Conservation (phyloP, 2,797 vertebrate genomes). For the Periophthalmus magnuspinnatus region DNA sequence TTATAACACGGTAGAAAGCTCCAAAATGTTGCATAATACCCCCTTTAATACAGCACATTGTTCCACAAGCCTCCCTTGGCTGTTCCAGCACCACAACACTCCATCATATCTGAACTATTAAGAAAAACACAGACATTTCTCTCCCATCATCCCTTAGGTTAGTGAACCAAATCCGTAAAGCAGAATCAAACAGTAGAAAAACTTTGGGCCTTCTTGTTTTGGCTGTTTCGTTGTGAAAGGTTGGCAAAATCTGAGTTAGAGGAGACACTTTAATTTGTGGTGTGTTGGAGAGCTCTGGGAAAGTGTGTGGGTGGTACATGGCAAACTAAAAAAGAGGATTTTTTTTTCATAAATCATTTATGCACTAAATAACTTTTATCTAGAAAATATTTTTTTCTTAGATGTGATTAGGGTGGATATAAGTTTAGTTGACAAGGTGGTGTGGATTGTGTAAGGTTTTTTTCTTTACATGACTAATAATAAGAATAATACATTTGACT, state of each 20-base stretch:
- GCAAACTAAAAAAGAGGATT: constrained; percentile 37
- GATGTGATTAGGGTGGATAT: too few species aligned
- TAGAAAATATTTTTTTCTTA: too few species aligned
- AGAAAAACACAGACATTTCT: constrained; percentile 65
- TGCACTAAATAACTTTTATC: constrained; percentile 35
- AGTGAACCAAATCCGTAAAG: constrained; percentile 47
- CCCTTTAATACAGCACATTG: constrained; percentile 49
- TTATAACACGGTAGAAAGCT: too few species aligned
- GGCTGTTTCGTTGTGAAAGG: constrained; percentile 40
- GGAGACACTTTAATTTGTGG: constrained; percentile 40
- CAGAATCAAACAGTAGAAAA: constrained; percentile 59
- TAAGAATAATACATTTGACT: too few species aligned
- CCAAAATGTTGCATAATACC: too few species aligned
- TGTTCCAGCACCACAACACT: constrained; percentile 59
- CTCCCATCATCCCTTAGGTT: constrained; percentile 60
- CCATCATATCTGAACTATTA: constrained; percentile 74
- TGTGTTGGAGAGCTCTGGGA: constrained; percentile 35
- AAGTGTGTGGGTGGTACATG: constrained; percentile 57
- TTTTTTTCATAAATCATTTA: constrained; percentile 66
- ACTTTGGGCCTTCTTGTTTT: constrained; percentile 60
- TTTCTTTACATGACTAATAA: too few species aligned
- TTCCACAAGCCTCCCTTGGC: constrained; percentile 60
- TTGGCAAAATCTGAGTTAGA: constrained; percentile 17
- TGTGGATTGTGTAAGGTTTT: too few species aligned
- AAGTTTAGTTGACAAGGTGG: too few species aligned